phyloP scores from a whole-genome alignment of 2,888 invertebrate genomes.

The Cosmorhoe ocellata region DNA sequence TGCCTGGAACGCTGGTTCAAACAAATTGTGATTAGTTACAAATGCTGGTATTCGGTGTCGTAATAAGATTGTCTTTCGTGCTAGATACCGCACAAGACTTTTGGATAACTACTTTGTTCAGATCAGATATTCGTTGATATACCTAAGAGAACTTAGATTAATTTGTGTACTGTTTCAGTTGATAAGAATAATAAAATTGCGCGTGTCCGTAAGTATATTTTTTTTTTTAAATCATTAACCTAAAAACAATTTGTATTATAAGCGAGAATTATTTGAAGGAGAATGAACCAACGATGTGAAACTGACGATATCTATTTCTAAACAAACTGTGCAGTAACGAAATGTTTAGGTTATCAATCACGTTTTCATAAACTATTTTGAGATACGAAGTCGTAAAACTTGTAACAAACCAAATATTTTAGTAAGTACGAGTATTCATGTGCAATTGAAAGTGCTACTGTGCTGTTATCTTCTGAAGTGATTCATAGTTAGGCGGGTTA shows the following conservation, averaged over 20 bases:
- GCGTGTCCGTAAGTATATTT: too few species aligned
- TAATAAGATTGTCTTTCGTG: slow-evolving; percentile 34
- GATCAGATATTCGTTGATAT: too few species aligned
- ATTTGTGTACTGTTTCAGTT: too few species aligned
- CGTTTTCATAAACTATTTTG: slow-evolving; percentile 8
- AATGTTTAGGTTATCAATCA: slow-evolving; percentile 18
- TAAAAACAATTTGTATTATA: neutral
- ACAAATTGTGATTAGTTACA: slow-evolving; percentile 27
- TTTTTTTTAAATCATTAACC: too few species aligned
- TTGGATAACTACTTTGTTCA: slow-evolving; percentile 31
- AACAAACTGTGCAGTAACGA: slow-evolving; percentile 17
- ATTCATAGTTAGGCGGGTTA: too few species aligned
- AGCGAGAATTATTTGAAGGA: slow-evolving; percentile 10
- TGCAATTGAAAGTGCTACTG: neutral
- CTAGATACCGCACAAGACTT: slow-evolving; percentile 28
- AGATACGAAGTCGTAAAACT: slow-evolving; percentile 13
- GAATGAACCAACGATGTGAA: slow-evolving; percentile 13
- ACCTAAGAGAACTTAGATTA: too few species aligned
- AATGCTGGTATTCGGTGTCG: slow-evolving; percentile 33
- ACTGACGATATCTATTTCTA: slow-evolving; percentile 21
- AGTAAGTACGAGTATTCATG: neutral
- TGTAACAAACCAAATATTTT: neutral
- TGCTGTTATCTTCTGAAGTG: too few species aligned
- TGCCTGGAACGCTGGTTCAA: neutral
- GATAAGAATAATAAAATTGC: too few species aligned